Evolutionary conservation across 2,113 vertebrate species (phyloP).

Genomic region (Macrotis lagotis): DNA sequence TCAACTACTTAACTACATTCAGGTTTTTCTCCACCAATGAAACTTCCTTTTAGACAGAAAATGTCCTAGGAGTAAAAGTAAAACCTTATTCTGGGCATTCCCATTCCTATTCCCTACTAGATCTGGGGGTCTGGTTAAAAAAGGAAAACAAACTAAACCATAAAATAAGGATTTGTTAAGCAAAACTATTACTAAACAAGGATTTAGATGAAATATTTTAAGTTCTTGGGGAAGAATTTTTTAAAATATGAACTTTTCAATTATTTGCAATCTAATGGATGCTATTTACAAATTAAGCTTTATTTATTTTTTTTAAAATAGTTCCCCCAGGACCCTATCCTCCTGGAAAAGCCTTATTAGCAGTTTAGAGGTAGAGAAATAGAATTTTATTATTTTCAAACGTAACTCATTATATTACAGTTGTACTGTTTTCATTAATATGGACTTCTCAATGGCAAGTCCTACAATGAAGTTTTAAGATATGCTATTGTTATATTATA

Average conservation of each 20-base stretch:
- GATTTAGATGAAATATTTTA: not conserved
- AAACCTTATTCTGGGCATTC: not conserved
- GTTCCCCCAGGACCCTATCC: not conserved
- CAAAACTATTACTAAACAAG: not conserved
- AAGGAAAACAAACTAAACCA: too few species aligned
- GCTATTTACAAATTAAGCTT: not conserved
- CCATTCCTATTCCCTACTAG: not conserved
- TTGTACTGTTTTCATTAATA: not conserved
- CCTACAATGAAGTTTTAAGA: constrained; percentile 38
- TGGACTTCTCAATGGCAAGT: not conserved
- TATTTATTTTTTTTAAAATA: not conserved
- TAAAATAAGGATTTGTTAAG: not conserved
- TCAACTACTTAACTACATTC: constrained; percentile 88
- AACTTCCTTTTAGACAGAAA: constrained; percentile 56
- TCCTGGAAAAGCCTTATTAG: constrained; percentile 17
- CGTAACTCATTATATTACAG: not conserved
- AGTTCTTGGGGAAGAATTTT: not conserved
- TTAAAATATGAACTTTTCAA: not conserved
- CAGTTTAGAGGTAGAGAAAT: constrained; percentile 12
- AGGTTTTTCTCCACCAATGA: constrained; percentile 80
- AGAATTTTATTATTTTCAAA: not conserved
- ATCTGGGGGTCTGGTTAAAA: not conserved
- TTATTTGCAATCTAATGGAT: not conserved
- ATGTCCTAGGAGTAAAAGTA: not conserved
- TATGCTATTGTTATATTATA: not conserved